Evolutionary conservation across 2,113 vertebrate species (phyloP), one percentile per base, ranked within the genome.

Genomic region (Campylomormyrus tamandua): DNA sequence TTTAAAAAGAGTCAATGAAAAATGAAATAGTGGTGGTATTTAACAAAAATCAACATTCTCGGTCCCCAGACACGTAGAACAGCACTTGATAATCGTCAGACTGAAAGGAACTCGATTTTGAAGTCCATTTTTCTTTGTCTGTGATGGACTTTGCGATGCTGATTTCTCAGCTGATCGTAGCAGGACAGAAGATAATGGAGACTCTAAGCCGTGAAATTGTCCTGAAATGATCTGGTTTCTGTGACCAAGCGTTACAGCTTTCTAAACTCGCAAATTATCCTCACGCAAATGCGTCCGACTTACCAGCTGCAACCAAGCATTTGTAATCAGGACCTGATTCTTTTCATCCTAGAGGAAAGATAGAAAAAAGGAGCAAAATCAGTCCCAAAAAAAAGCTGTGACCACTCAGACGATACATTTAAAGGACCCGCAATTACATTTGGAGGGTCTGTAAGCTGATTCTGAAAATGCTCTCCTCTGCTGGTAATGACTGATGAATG

Each of bases 241-340:
- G 27, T 13, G 13, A 27, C 45, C 35, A 77, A 74, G 24, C 88
- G 86, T 0, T 84, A 83, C 39, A 45, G 53, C 21, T 45, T 13
- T 62, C 52, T 46, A 86, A 85, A 90, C 80, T 88, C 52, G 45
- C 62, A 84, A 66, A 84, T 77, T 13, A 83, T 53, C 42, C 80
- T 17, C 31, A 88, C 39, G 35, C 46, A 49, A 19, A 46, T 50
- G 15, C 89, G 13, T 80, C 5, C 62, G 92, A 96, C 97, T 96
- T 92, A 97, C 97, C 96, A 97, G 94, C 91, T 97, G 96, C 89
- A 97, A 93, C 97, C 97, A 97, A 49, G 96, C 96, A 45, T 97
- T 97, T 89, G 97, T 97, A 92, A 97, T 96, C 90, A 97, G 91
- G 70, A 97, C 96, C 85, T 97, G 97, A 92, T 97, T 97, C 95